Base-by-base conservation (phyloP, 2,113 vertebrate genomes). In the Oxygymnocypris stewartii region DNA sequence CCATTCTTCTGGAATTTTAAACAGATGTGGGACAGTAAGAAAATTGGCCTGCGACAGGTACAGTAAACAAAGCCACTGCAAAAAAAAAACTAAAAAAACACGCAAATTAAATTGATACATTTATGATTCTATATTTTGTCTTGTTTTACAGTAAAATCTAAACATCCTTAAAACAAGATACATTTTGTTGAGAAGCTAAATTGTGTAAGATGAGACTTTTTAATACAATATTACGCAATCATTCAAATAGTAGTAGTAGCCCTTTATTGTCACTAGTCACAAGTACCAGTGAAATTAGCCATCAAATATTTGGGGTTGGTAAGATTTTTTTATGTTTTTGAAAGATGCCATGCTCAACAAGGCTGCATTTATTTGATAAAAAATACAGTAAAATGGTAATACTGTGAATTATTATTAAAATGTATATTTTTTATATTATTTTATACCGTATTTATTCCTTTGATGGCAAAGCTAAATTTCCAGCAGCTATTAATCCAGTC, bases 1-100 rank as follows among this genome's bases (percentile, higher is more conserved):
- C 98, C 98, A 61, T 99, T 99, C 92, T 99, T 99, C 94, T 99
- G 98, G 98, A 99, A 99, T 94, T 99, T 99, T 94, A 99, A 99
- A 92, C 98, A 99, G 90, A 99, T 99, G 98, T 99, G 98, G 98
- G 98, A 99, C 95, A 97, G 94, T 89, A 99, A 99, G 94, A 99
- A 98, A 93, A 99, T 99, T 69, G 97, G 98, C 84, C 93, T 99
- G 1, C 95, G 98, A 90, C 98, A 99, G 97, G 98, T 99, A 89
- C 4, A 31, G 16, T 63, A 8, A 23, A 71, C 18, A 71, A 40
- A 71, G 20, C 35, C 16, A 71, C 20, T 4, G 16, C 16, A 20
- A 71, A 71, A 67, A 71, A 3, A 35, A 71, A 37, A 31, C 28
- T 37, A 37, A 18, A 65, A 35, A 7, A 3, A 18, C 28, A 31